phyloP scores from a whole-genome alignment of 1,140 invertebrate genomes.

The Drosophila ogumai region DNA sequence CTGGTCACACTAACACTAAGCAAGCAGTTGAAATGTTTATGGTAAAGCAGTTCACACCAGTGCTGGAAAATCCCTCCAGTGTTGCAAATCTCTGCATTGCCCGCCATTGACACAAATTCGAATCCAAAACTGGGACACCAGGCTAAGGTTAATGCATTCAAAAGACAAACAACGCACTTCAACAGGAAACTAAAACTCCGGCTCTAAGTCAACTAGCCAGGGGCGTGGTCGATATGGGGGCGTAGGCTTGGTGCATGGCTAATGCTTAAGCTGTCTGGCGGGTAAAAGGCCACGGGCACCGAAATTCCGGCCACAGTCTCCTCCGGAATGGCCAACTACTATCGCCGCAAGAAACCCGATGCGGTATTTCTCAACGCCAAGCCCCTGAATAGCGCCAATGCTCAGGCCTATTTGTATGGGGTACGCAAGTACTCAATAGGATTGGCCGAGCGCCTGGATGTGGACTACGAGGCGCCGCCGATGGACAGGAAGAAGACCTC shows the following conservation, averaged over 20 bases:
- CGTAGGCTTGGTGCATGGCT: constrained; percentile 58
- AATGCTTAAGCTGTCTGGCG: constrained; percentile 50
- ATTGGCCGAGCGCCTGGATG: constrained; percentile 71
- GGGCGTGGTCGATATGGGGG: constrained; percentile 50
- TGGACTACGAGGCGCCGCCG: constrained; percentile 51
- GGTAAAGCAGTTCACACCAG: background rate
- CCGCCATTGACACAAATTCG: constrained; percentile 65
- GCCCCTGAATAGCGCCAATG: constrained; percentile 70
- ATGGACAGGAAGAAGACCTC: constrained; percentile 62
- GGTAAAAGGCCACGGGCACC: constrained; percentile 47
- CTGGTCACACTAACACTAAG: background rate
- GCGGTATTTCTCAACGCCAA: constrained; percentile 79
- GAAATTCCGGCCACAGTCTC: constrained; percentile 49
- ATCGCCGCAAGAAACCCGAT: constrained; percentile 77
- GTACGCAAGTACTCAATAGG: constrained; percentile 78
- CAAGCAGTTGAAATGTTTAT: background rate
- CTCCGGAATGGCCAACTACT: constrained; percentile 72
- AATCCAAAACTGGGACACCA: constrained; percentile 68
- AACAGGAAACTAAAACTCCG: constrained; percentile 75
- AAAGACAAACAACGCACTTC: constrained; percentile 75
- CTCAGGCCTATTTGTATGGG: constrained; percentile 69
- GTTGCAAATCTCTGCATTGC: constrained; percentile 14
- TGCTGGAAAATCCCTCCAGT: constrained; percentile 12
- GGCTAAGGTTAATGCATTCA: constrained; percentile 80
- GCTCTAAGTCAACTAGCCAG: constrained; percentile 48